phyloP scores from a whole-genome alignment of 2,888 invertebrate species.

The Cephus rjabovi region DNA sequence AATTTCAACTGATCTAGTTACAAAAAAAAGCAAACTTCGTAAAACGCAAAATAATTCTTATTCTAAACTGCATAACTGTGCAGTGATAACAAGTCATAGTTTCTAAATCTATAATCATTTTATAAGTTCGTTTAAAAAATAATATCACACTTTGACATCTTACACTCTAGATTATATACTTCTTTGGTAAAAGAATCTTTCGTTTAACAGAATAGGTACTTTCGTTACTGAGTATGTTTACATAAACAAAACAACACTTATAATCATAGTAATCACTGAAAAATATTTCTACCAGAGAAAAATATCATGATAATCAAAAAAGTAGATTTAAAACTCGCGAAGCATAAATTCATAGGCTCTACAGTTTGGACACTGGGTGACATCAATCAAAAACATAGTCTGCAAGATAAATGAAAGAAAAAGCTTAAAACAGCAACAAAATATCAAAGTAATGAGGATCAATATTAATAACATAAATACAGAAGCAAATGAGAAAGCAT shows the following conservation, averaged over 20 bases:
- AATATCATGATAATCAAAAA: not conserved
- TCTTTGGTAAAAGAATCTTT: not conserved
- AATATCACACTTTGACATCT: not conserved
- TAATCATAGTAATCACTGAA: not conserved
- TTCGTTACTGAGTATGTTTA: not conserved
- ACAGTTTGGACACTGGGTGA: conserved; percentile 69
- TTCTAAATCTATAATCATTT: not conserved
- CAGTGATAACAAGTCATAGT: not conserved
- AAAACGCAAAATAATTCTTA: not conserved
- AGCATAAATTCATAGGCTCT: conserved; percentile 37
- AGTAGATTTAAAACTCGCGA: conserved; percentile 26
- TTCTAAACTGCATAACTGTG: not conserved
- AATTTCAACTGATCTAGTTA: not conserved
- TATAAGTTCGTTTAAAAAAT: not conserved
- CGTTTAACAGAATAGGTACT: not conserved
- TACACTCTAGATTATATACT: not conserved
- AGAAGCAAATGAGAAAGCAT: not conserved
- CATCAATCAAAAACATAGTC: conserved; percentile 69
- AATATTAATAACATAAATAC: not conserved
- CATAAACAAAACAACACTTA: not conserved
- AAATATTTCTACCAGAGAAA: not conserved
- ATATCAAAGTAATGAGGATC: not conserved
- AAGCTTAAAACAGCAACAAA: conserved; percentile 3
- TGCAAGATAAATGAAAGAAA: conserved; percentile 48
- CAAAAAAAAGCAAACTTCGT: not conserved